Evolutionary conservation across 2,888 invertebrate species (phyloP), one percentile per base, ranked within the genome.

Genomic region (Mythimna pallens): DNA sequence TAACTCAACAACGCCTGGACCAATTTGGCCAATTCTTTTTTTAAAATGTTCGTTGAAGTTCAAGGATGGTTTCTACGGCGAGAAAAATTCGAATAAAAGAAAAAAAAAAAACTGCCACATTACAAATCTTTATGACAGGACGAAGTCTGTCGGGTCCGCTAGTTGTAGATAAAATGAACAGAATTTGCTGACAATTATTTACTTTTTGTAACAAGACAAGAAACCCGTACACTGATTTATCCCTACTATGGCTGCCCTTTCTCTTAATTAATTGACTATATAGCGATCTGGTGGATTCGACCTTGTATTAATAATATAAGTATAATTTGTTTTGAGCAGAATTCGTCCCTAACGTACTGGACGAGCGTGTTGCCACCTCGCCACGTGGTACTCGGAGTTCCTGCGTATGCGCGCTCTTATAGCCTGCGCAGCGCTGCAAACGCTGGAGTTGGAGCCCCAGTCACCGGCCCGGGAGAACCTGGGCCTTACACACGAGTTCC

Each of bases 401-500:
- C 98, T 0, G 94, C 98, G 43, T 98, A 98, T 90, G 98, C 98
- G 0, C 98, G 98, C 82, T 97, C 98, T 0, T 98, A 98, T 93
- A 97, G 97, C 65, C 90, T 98, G 84, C 91, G 94, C 17, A 97
- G 97, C 82, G 87, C 94, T 0, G 95, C 97, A 71, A 87, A 93
- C 5, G 88, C 92, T 0, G 97, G 96, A 0, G 90, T 97, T 0
- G 97, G 97, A 65, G 97, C 97, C 0, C 96, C 97, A 34, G 93
- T 97, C 0, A 94, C 96, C 36, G 98, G 98, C 0, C 97, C 97
- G 0, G 98, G 98, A 2, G 96, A 97, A 85, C 97, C 98, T 0
- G 98, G 98, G 3, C 96, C 96, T 50, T 97, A 95, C 88, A 98
- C 98, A 0, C 93, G 97, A 68, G 97, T 98, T 57, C 97, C 97